Evolutionary conservation across 2,797 vertebrate species (phyloP), one percentile per base, ranked within the genome.

Genomic region (Amazona ochrocephala): DNA sequence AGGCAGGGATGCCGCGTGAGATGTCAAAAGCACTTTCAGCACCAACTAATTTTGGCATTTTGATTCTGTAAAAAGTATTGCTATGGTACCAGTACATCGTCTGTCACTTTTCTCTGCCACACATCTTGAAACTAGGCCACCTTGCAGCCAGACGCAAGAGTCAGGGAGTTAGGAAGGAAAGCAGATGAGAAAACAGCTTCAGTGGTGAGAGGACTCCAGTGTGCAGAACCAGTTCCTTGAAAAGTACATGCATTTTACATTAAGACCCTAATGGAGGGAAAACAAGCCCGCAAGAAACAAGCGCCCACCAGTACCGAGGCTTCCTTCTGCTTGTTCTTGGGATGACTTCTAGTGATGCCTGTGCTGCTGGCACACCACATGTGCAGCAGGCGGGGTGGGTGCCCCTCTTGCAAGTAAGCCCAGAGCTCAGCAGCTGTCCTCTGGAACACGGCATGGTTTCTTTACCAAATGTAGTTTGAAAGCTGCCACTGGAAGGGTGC

Each of bases 41-140:
- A 56, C 65, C 51, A 71, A 64, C 83, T 91, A 73, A 71, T 83
- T 91, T 45, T 92, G 90, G 89, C 76, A 87, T 76, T 72, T 91
- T 77, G 48, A 67, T 83, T 85, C 84, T 61, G 54, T 80, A 90
- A 64, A 64, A 92, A 45, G 29, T 65, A 92, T 56, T 67, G 76
- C 94, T 86, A 24, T n/a, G 70, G 82, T 77, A 94, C 53, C 20
- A 80, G 72, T 51, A 88, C 32, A 18, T 74, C 2, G 20, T 91
- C 94, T 94, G 2, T 94, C 91, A 47, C 93, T 90, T 87, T 51
- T 70, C 71, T 53, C 71, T 5, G 8, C 53, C 79, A 42, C 37
- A 11, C 5, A 0, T 74, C 84, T 84, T 75, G 61, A 94, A 95
- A 89, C n/a, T 53, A 93, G 89, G 95, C 84, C 89, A 84, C 87